Conservation (phyloP, 2,888 invertebrate species). For the Podotricha telesiphe region DNA sequence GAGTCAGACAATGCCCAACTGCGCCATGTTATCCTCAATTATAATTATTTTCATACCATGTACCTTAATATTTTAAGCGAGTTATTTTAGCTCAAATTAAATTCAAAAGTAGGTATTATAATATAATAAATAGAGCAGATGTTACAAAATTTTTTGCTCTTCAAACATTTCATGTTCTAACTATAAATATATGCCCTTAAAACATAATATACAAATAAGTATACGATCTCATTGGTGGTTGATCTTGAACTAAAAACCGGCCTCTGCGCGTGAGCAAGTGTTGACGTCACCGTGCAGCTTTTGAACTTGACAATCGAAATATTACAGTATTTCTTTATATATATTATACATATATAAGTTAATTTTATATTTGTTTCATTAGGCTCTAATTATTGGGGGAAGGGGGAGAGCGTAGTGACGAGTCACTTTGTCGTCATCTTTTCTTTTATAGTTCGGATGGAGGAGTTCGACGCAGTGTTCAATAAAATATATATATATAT, state of each 20-base stretch:
- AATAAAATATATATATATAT: no score
- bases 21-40: no score
- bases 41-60: no score
- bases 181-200: constrained; percentile 18
- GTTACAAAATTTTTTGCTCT: not conserved
- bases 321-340: not conserved
- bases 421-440: not conserved
- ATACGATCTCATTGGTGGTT: constrained; percentile 49
- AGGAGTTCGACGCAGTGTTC: not conserved
- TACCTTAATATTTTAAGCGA: no score
- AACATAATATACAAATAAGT: constrained; percentile 25
- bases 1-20: no score
- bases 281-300: constrained; percentile 45
- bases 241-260: constrained; percentile 78
- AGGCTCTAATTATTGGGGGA: no score
- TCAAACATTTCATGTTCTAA: constrained; percentile 1
- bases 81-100: no score
- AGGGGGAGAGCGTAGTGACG: not conserved
- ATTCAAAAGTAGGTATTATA: not conserved
- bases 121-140: not conserved
- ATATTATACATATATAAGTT: not conserved
- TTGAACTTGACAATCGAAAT: constrained; percentile 43
- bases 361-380: not conserved
- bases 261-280: constrained; percentile 46
- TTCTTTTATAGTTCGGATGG: not conserved